Conservation (phyloP, 2,797 vertebrate genomes). For the Heteromormyrus szaboi region DNA sequence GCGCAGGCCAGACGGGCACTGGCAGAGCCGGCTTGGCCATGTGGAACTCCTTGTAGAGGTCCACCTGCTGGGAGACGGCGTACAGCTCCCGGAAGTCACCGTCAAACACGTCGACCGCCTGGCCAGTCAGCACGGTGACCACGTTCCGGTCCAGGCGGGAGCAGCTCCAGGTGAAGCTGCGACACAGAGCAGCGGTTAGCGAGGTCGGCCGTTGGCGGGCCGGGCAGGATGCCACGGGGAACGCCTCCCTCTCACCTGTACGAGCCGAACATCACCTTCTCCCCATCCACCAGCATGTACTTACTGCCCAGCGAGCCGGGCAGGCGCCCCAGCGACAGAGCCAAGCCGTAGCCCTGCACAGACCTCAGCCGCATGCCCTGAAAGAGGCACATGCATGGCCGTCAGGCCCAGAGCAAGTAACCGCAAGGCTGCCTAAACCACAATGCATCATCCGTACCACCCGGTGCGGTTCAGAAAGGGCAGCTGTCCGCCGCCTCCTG, state of each 20-base stretch:
- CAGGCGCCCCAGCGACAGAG: conserved; percentile 76
- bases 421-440: background rate
- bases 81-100: conserved; percentile 87
- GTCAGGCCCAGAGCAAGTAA: background rate
- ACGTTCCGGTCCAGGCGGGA: conserved; percentile 83
- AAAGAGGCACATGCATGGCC: conserved; percentile 27
- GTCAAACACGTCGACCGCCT: conserved; percentile 81
- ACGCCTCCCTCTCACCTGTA: conserved; percentile 69
- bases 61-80: conserved; percentile 79
- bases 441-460: background rate
- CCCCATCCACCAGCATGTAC: conserved; percentile 92
- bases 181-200: background rate
- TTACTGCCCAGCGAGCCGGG: conserved; percentile 76
- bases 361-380: conserved; percentile 86
- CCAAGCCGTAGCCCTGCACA: conserved; percentile 77
- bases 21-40: conserved; percentile 61
- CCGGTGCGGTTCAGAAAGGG: background rate
- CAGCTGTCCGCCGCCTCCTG: background rate
- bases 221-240: background rate
- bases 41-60: conserved; percentile 75
- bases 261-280: conserved; percentile 87
- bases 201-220: background rate
- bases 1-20: conserved; percentile 39
- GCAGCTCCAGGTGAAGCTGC: conserved; percentile 88
- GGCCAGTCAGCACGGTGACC: conserved; percentile 82